Evolutionary conservation across 1,140 invertebrate genomes (phyloP), one percentile per base, ranked within the genome.

Genomic region (Wiebesia pumilae): DNA sequence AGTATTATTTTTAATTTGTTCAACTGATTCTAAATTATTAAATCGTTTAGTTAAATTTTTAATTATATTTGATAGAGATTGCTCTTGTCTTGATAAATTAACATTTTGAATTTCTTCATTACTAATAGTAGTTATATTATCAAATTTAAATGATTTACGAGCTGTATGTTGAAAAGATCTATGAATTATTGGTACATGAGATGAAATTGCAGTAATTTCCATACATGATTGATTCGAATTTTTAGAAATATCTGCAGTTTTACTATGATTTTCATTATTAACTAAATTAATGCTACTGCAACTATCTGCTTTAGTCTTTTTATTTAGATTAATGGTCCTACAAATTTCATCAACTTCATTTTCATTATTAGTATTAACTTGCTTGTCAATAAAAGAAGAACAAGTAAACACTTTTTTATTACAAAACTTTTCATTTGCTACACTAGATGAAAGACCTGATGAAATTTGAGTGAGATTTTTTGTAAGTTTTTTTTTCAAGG

Each of bases 311-410:
- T 86, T 51, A 33, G n/a, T 43, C 9, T n/a, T 83, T 35, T 40
- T 43, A 38, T 14, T 38, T 47, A 81, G 24, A 75, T 40, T 87
- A 16, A 10, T 85, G 40, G 47, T 81, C 30, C 78, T 85, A 47
- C 35, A 40, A 71, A 71, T 43, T 75, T 54, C 35, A n/a, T 33
- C 24, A 78, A 4, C 21, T n/a, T 78, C 77, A 75, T 47, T 84
- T 77, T 27, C 21, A 71, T 40, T 81, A 16, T 30, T 75, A 51
- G 62, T 19, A 58, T 27, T 40, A 43, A n/a, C 21, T 84, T 77
- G 24, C 86, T 33, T 40, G 12, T 88, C 83, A 35, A 90, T 90
- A 71, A 92, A 92, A 33, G 92, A 90, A 1, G 91, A 92, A 87
- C 88, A 91, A 33, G 75, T 86, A 33, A 92, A 54, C 30, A 91